Base-by-base conservation (phyloP, 2,113 vertebrate genomes). In the Tenrec ecaudatus region DNA sequence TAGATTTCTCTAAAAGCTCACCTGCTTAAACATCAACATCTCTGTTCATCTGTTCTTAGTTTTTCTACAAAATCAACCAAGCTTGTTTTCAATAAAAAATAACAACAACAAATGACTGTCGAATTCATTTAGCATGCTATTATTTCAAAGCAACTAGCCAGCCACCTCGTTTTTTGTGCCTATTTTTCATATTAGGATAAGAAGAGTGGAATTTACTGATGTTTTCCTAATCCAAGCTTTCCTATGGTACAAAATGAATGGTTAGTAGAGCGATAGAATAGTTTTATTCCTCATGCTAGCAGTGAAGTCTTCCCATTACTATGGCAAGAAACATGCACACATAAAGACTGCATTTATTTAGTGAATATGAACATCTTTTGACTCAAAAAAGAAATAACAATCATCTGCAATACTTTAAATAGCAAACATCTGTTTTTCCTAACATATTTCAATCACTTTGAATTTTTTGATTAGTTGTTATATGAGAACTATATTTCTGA, bases 371-470 rank as follows among this genome's bases (percentile, higher is more conserved):
- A 92, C 2, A 0, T 91, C 92, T 96, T 95, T 94, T 95, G 73
- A 95, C 94, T 95, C 94, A 94, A 95, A 95, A 96, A 96, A 93
- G 92, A 95, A 95, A 92, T 84, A 95, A 93, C 93, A 95, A 78
- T 96, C 95, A 95, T 94, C 88, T 79, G 29, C 43, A 89, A 53
- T 83, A 86, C 96, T 97, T 97, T 95, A 97, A 97, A 96, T 97
- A 97, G 96, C 83, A 95, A 95, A 96, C 96, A 97, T 95, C 96
- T 97, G 96, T 78, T 93, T 96, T 93, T 82, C 83, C 43, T 92
- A 87, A 93, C 81, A 94, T 84, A 91, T 57, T 96, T 93, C 94
- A 95, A 95, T 94, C 92, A 92, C 85, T 95, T 88, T 90, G 86
- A 96, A 95, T 94, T 92, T 96, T 88, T 77, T 96, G 95, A 97